phyloP scores from a whole-genome alignment of 2,888 invertebrate species.

The Drosophila heteroneura region DNA sequence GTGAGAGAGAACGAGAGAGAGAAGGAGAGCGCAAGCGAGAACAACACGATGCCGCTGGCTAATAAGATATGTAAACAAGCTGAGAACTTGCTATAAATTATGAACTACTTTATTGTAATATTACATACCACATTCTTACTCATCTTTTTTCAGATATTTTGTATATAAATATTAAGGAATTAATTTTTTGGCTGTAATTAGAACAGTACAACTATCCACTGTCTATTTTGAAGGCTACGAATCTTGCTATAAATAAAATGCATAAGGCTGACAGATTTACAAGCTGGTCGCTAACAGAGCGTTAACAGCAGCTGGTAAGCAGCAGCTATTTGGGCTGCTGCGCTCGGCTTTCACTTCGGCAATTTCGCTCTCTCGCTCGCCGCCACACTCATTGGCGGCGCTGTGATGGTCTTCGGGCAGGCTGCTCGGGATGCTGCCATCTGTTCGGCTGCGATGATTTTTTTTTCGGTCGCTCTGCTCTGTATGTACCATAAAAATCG shows the following conservation, averaged over 20 bases:
- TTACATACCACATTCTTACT: not conserved
- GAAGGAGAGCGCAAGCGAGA: constrained; percentile 10
- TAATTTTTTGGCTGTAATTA: not conserved
- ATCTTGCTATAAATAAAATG: constrained; percentile 47
- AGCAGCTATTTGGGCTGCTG: constrained; percentile 45
- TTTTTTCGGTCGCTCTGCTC: constrained; percentile 56
- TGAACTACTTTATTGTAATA: not conserved
- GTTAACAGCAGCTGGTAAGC: constrained; percentile 43
- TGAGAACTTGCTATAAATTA: constrained; percentile 61
- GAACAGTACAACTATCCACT: no score
- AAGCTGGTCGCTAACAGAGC: constrained; percentile 8
- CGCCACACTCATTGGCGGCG: constrained; percentile 56
- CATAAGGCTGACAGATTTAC: constrained; percentile 21
- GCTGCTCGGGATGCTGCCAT: constrained; percentile 62
- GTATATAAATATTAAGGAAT: not conserved
- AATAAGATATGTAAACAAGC: constrained; percentile 66
- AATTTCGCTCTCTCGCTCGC: constrained; percentile 43
- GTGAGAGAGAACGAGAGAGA: not conserved
- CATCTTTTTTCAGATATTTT: not conserved
- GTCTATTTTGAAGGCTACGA: constrained; percentile 7
- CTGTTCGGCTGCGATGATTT: constrained; percentile 33
- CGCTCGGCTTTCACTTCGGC: constrained; percentile 47
- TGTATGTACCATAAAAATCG: constrained; percentile 84
- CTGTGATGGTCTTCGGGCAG: constrained; percentile 21
- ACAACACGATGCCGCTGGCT: constrained; percentile 29